Evolutionary conservation across 1,140 invertebrate species (phyloP).

Genomic region (Leptonema lineaticorne): DNA sequence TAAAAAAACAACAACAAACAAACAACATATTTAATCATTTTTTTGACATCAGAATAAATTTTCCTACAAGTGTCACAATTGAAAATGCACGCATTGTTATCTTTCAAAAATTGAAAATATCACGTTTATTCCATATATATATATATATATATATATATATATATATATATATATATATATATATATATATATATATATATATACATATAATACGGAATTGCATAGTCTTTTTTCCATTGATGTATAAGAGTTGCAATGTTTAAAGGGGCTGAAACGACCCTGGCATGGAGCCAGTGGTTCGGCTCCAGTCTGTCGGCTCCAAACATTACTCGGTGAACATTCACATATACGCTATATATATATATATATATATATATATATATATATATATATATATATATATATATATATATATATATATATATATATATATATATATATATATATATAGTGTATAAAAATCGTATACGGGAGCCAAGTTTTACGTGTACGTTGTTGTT

Average conservation of each 20-base stretch:
- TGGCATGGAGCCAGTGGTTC: neutral
- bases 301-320: constrained; percentile 13
- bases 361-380: neutral
- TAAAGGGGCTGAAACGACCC: neutral
- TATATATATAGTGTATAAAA: neutral
- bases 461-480: neutral
- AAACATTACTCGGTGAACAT: neutral
- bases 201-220: neutral
- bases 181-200: neutral
- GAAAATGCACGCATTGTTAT: too few species aligned
- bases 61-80: too few species aligned
- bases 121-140: too few species aligned
- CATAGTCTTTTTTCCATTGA: neutral
- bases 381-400: neutral
- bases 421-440: neutral
- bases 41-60: too few species aligned
- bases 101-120: too few species aligned
- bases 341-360: neutral
- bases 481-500: too few species aligned
- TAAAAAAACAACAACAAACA: too few species aligned
- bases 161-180: constrained; percentile 14
- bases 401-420: too few species aligned
- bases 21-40: too few species aligned
- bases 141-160: constrained; percentile 3
- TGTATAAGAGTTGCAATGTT: neutral